Evolutionary conservation across 2,113 vertebrate species (phyloP).

Genomic region (Protobothrops mucrosquamatus): DNA sequence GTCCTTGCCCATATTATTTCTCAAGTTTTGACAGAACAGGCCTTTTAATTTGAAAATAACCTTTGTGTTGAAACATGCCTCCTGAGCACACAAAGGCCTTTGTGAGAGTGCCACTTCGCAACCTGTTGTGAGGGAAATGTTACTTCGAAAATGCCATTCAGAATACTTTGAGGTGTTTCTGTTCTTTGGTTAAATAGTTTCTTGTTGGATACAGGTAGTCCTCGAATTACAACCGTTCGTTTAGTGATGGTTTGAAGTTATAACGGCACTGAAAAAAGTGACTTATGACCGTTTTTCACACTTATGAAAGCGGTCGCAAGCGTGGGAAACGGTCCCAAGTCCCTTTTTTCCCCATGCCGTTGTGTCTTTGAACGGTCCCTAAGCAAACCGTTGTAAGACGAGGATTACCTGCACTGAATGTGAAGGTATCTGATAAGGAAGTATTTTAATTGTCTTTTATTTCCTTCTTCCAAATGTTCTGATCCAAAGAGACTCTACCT

Average conservation of each 20-base stretch:
- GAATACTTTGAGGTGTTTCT: not conserved
- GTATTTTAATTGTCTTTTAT: constrained; percentile 49
- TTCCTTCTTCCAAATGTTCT: constrained; percentile 31
- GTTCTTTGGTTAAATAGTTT: not conserved
- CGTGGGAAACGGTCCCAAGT: not conserved
- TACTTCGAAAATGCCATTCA: not conserved
- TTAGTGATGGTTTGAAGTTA: not conserved
- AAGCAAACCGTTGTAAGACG: not conserved
- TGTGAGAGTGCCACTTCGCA: not conserved
- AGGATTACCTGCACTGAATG: constrained; percentile 19
- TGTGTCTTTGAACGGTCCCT: not conserved
- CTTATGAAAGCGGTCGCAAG: not conserved
- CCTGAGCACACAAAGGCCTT: constrained; percentile 19
- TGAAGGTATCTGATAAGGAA: constrained; percentile 45
- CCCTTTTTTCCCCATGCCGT: not conserved
- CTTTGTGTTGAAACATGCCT: constrained; percentile 56
- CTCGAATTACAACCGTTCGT: not conserved
- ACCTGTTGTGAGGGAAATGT: not conserved
- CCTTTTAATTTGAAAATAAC: constrained; percentile 75
- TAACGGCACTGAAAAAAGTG: not conserved
- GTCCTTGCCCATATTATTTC: constrained; percentile 75
- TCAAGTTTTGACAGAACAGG: constrained; percentile 74
- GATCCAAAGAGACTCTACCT: constrained; percentile 49
- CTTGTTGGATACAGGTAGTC: not conserved
- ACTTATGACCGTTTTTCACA: not conserved